Base-by-base conservation (phyloP, 2,113 vertebrate species). In the Thunnus thynnus region DNA sequence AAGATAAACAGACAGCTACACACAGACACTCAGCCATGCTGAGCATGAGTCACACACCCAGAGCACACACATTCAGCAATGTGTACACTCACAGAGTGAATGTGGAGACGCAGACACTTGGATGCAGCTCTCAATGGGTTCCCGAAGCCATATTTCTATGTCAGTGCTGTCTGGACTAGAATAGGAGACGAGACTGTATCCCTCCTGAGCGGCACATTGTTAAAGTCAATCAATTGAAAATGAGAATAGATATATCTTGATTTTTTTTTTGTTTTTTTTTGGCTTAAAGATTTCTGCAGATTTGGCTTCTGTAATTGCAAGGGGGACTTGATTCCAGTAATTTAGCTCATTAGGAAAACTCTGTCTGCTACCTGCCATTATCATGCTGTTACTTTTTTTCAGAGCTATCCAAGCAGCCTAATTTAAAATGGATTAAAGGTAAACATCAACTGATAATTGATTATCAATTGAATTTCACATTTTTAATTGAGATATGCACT, bases 1-100 rank as follows among this genome's bases (percentile, higher is more conserved):
- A 83, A 85, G 82, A 92, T 77, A 86, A 84, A 89, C 70, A 86
- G 80, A 74, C 65, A 66, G 76, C 52, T 86, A 82, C 80, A 86
- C 86, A 82, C 83, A 85, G 52, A 90, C 69, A 70, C 78, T 83
- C 52, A 81, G 58, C 84, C 87, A 77, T 79, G 84, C 86, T 80
- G 81, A 75, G 85, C 75, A 85, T 91, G 89, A 91, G 78, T 92
- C 89, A 91, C 83, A 80, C 84, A 78, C 72, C 56, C 62, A 72
- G 57, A 90, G 86, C 84, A 82, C 81, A 91, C 90, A 89, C 77
- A 77, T 77, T 88, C 72, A 91, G 89, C 84, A 85, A 78, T 90
- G 86, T 86, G 83, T 80, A 89, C 77, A 85, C 84, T 90, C 78
- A 80, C 83, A 82, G 66, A 91, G 61, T 25, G 73, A 73, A 72